Conservation (phyloP, 2,888 invertebrate species). For the Drosophila peninsularis region DNA sequence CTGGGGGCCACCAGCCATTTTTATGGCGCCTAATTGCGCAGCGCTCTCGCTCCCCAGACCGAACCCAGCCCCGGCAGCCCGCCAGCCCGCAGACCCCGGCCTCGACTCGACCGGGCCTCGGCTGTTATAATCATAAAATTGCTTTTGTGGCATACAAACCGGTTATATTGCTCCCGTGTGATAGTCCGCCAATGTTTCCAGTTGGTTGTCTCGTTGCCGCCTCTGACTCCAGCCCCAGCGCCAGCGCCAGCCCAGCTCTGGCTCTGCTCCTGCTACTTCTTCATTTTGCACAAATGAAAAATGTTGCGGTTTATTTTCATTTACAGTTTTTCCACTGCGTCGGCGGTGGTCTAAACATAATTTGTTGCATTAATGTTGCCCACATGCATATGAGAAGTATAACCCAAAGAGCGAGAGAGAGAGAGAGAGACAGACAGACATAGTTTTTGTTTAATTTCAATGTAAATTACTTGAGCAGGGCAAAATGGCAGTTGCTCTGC, state of each 20-base stretch:
- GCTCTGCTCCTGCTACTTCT: conserved; percentile 55
- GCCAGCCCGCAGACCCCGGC: conserved; percentile 22
- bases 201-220: conserved; percentile 47
- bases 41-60: conserved; percentile 25
- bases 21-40: conserved; percentile 82
- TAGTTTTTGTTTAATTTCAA: conserved; percentile 78
- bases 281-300: conserved; percentile 77
- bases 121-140: conserved; percentile 83
- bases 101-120: conserved; percentile 61
- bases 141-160: conserved; percentile 82
- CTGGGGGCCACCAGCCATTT: conserved; percentile 66
- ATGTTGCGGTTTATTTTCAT: conserved; percentile 80
- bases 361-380: conserved; percentile 78
- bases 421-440: conserved; percentile 15
- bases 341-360: conserved; percentile 74
- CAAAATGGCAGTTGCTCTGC: conserved; percentile 20
- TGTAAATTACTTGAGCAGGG: conserved; percentile 72
- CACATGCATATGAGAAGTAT: conserved; percentile 64
- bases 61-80: conserved; percentile 7
- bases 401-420: conserved; percentile 7
- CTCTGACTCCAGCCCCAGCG: conserved; percentile 3
- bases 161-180: conserved; percentile 80
- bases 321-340: conserved; percentile 68
- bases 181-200: conserved; percentile 68
- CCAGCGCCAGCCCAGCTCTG: background rate